phyloP scores from a whole-genome alignment of 2,113 vertebrate genomes.

The Bolborhynchus lineola region DNA sequence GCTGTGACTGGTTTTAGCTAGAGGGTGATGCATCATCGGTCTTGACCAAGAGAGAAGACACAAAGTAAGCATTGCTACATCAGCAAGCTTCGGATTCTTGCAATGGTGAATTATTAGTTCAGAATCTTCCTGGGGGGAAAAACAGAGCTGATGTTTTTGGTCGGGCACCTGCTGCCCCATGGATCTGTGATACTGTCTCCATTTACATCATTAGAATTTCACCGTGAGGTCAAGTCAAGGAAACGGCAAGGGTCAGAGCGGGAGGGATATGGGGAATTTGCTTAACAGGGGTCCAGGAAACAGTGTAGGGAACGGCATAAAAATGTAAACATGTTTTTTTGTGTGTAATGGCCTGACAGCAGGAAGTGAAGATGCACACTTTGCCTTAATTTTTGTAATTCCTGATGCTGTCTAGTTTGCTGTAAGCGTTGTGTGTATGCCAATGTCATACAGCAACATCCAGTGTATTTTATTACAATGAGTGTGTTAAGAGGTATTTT shows the following conservation, averaged over 20 bases:
- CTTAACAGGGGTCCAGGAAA: neutral
- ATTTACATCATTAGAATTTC: neutral
- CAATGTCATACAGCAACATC: neutral
- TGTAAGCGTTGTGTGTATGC: neutral
- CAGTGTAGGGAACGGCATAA: neutral
- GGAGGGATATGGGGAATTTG: neutral
- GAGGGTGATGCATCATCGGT: neutral
- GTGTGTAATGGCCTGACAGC: neutral
- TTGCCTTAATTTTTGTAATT: neutral
- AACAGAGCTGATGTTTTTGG: neutral
- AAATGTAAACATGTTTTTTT: neutral
- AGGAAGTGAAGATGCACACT: neutral
- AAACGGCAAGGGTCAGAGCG: neutral
- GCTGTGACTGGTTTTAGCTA: neutral
- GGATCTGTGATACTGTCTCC: neutral
- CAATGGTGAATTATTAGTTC: neutral
- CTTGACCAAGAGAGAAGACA: neutral
- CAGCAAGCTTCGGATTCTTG: rapidly evolving
- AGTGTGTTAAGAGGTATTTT: constrained; percentile 46
- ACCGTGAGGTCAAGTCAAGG: neutral
- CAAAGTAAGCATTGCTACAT: neutral
- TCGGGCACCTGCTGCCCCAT: neutral
- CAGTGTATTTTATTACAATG: neutral
- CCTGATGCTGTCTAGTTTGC: neutral
- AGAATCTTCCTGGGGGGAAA: neutral